phyloP scores from a whole-genome alignment of 1,140 invertebrate species.

The Heliothis virescens region DNA sequence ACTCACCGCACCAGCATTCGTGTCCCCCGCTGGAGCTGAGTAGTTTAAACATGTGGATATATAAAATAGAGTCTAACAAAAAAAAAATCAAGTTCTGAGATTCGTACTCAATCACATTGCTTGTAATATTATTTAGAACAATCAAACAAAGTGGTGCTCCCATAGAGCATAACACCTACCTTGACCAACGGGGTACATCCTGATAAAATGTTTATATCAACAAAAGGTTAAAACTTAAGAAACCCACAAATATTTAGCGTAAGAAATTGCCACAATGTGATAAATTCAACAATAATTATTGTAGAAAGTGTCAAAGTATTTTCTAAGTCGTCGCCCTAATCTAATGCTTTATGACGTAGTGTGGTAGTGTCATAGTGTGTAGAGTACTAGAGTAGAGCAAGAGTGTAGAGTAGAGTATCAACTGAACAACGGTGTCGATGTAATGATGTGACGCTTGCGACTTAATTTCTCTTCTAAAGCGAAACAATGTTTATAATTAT shows the following conservation, averaged over 20 bases:
- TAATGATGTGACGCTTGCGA: no score
- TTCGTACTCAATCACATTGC: constrained; percentile 7
- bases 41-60: constrained; percentile 15
- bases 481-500: no score
- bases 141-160: constrained; percentile 81
- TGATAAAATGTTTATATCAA: constrained; percentile 70
- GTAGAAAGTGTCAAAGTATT: constrained; percentile 58
- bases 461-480: no score
- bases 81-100: not conserved
- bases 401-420: not conserved
- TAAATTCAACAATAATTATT: constrained; percentile 57
- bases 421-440: no score
- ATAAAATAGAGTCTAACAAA: not conserved
- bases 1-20: constrained; percentile 78
- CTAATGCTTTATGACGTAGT: constrained; percentile 43
- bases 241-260: constrained; percentile 74
- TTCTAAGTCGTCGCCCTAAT: constrained; percentile 47
- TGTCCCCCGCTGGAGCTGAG: constrained; percentile 83
- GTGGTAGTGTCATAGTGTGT: constrained; percentile 14
- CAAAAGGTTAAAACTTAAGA: constrained; percentile 75
- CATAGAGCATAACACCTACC: constrained; percentile 72
- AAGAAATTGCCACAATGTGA: constrained; percentile 76
- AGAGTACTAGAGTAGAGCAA: constrained; percentile 1
- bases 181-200: constrained; percentile 85
- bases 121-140: constrained; percentile 78